A percentile compares a stretch with the other conserved stretches of the same genome.
These are phyloP conservation scores for Boleophthalmus pectinirostris DNA, from an alignment of 2,113 vertebrate species.

Conservation along the genomic window DNA sequence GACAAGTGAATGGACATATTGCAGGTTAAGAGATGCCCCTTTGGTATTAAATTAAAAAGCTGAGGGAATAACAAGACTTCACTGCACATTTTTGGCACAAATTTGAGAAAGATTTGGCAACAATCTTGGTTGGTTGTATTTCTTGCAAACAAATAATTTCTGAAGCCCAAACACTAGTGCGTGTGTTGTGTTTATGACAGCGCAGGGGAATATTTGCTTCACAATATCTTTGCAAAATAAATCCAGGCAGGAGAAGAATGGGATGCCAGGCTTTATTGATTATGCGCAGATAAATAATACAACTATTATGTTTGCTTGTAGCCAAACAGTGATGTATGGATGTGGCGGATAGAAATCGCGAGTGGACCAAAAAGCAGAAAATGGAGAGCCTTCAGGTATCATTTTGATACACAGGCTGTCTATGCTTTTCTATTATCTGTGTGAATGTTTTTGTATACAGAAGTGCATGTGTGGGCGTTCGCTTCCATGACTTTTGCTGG, in stretches of 20 bases:
- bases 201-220: conserved; percentile 53
- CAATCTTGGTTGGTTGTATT: conserved; percentile 35
- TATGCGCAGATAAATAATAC: conserved; percentile 60
- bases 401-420: conserved; percentile 41
- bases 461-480: conserved; percentile 30
- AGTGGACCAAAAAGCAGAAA: conserved; percentile 31
- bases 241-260: conserved; percentile 63
- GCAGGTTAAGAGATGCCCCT: conserved; percentile 1
- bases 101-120: conserved; percentile 17
- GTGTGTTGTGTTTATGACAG: conserved; percentile 59
- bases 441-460: conserved; percentile 47
- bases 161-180: conserved; percentile 33
- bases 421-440: conserved; percentile 49
- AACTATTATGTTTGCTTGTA: conserved; percentile 50
- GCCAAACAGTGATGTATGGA: conserved; percentile 50
- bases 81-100: conserved; percentile 21
- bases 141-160: conserved; percentile 63
- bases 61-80: conserved; percentile 7
- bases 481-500: conserved; percentile 17
- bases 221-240: conserved; percentile 56
- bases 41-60: conserved; percentile 5
- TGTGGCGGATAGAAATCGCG: conserved; percentile 15
- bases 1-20: conserved; percentile 5
- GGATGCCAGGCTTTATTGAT: conserved; percentile 69
- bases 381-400: conserved; percentile 31